A percentile compares a stretch with the other conserved stretches of the same genome.
Evolutionary conservation across 2,113 vertebrate genomes (phyloP).

Genomic region (Xenopus laevis): DNA sequence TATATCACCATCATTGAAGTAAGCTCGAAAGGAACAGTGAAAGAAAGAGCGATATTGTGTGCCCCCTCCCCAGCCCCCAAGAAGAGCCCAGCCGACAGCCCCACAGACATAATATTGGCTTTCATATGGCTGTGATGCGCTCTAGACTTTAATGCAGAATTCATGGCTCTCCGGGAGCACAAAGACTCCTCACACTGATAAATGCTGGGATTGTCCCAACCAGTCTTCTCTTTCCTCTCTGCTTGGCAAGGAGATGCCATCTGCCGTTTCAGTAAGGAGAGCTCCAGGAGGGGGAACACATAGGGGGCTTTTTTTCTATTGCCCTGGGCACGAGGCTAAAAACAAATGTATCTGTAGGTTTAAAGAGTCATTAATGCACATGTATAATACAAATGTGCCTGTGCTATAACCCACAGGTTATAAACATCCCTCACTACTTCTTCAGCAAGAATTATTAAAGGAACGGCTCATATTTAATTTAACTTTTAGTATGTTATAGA

Average conservation of each 20-base stretch:
- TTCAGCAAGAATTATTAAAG: too few relatives aligned
- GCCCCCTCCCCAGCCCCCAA: neutral
- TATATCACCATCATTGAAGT: neutral
- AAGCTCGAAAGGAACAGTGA: neutral
- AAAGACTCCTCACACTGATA: constrained; percentile 29
- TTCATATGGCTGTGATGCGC: constrained; percentile 5
- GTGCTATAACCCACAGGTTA: too few relatives aligned
- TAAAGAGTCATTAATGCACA: too few relatives aligned
- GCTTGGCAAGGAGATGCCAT: constrained; percentile 21
- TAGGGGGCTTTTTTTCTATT: neutral
- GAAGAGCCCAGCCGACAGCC: neutral
- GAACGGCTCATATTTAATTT: too few relatives aligned
- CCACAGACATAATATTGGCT: constrained; percentile 1
- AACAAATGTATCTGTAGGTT: too few relatives aligned
- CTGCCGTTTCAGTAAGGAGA: neutral
- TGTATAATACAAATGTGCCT: too few relatives aligned
- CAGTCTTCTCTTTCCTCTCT: constrained; percentile 3
- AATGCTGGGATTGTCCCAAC: constrained; percentile 26
- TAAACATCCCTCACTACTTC: too few relatives aligned
- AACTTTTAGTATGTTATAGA: too few relatives aligned
- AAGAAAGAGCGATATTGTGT: neutral
- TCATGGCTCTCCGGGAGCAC: constrained; percentile 16
- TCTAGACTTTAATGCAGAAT: constrained; percentile 17
- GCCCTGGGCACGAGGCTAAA: too few relatives aligned
- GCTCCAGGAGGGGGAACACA: neutral